phyloP scores from a whole-genome alignment of 2,113 vertebrate genomes.

The Cochlearius cochlearius region DNA sequence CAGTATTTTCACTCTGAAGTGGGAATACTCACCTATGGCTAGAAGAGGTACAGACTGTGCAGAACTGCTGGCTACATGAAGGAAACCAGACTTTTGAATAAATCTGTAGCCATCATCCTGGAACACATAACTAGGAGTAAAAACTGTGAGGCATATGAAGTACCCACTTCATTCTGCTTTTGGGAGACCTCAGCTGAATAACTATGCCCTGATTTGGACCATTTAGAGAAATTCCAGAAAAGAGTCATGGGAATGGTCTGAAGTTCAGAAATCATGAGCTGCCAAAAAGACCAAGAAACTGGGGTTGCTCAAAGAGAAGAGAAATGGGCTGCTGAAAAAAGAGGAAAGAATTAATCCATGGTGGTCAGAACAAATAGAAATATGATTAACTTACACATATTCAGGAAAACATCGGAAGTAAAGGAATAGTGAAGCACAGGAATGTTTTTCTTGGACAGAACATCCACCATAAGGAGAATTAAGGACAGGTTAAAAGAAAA shows the following conservation, averaged over 20 bases:
- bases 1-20: not conserved
- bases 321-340: constrained; percentile 30
- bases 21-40: not conserved
- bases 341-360: constrained; percentile 1
- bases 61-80: not conserved
- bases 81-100: not conserved
- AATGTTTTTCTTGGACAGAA: constrained; percentile 29
- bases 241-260: not conserved
- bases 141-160: not conserved
- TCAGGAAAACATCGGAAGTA: not conserved
- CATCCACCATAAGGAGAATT: not conserved
- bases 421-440: not conserved
- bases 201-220: not conserved
- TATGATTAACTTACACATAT: not conserved
- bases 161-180: constrained; percentile 35
- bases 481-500: not conserved
- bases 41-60: not conserved
- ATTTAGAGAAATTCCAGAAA: constrained; percentile 33
- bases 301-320: constrained; percentile 9
- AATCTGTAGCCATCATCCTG: not conserved
- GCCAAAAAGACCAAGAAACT: constrained; percentile 12
- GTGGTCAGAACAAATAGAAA: constrained; percentile 39
- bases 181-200: constrained; percentile 18
- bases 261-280: constrained; percentile 21
- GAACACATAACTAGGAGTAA: not conserved